Conservation (phyloP, 2,888 invertebrate species). For the Lordiphosa fenestrarum region DNA sequence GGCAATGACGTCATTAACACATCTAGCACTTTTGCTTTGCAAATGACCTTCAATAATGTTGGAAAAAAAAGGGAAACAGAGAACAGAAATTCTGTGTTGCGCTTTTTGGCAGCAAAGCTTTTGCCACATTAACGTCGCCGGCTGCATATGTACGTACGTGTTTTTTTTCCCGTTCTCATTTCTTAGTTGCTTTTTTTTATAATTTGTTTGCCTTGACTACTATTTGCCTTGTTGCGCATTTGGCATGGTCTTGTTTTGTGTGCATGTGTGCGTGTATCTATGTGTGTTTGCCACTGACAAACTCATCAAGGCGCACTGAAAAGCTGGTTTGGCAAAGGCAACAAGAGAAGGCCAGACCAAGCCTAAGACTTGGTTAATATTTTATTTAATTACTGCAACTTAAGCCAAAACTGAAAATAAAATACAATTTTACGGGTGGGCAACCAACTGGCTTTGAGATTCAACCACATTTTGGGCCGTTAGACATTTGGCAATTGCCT, state of each 20-base stretch:
- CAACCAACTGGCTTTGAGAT: constrained; percentile 4
- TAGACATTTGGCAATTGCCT: constrained; percentile 6
- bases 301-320: constrained; percentile 37
- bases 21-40: constrained; percentile 22
- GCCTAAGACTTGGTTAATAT: constrained; percentile 28
- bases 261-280: constrained; percentile 26
- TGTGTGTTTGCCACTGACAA: constrained; percentile 44
- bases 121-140: constrained; percentile 59
- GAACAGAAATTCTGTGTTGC: constrained; percentile 19
- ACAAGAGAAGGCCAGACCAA: background rate
- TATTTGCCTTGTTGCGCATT: constrained; percentile 59
- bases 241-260: constrained; percentile 18
- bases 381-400: constrained; percentile 34
- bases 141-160: constrained; percentile 24
- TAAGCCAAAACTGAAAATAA: constrained; percentile 6
- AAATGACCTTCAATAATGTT: constrained; percentile 39
- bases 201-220: constrained; percentile 42
- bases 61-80: constrained; percentile 1
- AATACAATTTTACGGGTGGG: constrained; percentile 5
- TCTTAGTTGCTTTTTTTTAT: constrained; percentile 51
- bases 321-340: constrained; percentile 4
- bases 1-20: constrained; percentile 47
- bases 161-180: constrained; percentile 40
- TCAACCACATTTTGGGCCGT: too few relatives aligned
- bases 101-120: constrained; percentile 35